Conservation (phyloP, 2,113 vertebrate genomes). For the Sitta europaea region DNA sequence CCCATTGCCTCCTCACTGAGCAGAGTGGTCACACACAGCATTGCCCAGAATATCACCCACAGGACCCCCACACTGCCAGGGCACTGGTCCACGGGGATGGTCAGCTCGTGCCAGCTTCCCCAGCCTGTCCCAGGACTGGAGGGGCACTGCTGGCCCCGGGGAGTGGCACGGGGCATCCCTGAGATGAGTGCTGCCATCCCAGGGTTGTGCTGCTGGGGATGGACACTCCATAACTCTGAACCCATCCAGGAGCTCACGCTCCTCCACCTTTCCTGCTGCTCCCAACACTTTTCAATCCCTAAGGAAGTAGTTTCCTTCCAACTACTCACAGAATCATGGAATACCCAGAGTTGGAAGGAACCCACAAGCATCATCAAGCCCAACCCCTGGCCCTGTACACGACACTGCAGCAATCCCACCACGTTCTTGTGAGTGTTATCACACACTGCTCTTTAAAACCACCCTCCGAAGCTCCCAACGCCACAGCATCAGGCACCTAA, state of each 20-base stretch:
- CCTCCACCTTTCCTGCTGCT: neutral
- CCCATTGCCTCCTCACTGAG: neutral
- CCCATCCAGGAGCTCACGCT: accelerated
- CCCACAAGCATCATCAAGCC: neutral
- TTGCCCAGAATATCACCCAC: accelerated
- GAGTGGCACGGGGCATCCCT: neutral
- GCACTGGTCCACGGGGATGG: accelerated
- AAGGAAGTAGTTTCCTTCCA: accelerated
- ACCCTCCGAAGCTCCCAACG: neutral
- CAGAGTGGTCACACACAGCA: neutral
- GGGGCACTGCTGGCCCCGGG: accelerated
- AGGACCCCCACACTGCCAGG: accelerated
- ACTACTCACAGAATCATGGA: neutral
- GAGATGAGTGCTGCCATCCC: neutral
- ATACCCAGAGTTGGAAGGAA: neutral
- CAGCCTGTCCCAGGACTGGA: neutral
- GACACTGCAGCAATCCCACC: neutral
- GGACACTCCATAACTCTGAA: neutral
- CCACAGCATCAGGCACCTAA: accelerated
- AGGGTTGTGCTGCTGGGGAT: neutral
- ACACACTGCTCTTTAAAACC: neutral
- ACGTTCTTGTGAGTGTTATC: neutral
- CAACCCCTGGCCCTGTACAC: neutral
- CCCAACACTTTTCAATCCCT: neutral
- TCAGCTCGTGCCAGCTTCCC: neutral